A percentile compares a stretch with the other conserved stretches of the same genome.
These are phyloP conservation scores for Caracal caracal DNA, from an alignment of 2,113 vertebrate genomes.

Conservation along the genomic window DNA sequence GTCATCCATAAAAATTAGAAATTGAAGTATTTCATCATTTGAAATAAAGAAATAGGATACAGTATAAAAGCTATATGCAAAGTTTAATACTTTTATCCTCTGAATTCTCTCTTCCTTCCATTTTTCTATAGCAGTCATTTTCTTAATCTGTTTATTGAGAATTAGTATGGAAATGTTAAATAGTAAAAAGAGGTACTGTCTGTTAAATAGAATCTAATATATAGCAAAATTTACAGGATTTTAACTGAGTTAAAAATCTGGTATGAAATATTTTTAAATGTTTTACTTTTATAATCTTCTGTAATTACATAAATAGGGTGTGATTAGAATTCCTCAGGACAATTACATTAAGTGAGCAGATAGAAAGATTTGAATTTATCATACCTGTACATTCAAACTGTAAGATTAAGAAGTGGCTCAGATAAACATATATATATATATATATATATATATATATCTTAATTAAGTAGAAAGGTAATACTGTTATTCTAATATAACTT, in stretches of 20 bases:
- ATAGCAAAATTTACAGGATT: background rate
- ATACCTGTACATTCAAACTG: slow-evolving; percentile 39
- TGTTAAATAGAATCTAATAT: background rate
- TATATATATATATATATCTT: background rate
- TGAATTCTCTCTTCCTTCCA: background rate
- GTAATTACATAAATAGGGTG: background rate
- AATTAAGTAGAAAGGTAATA: background rate
- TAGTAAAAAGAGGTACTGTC: background rate
- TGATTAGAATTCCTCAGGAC: slow-evolving; percentile 3
- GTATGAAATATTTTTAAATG: slow-evolving; percentile 35
- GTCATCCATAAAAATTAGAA: slow-evolving; percentile 42
- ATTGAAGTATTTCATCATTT: slow-evolving; percentile 46
- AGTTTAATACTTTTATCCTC: background rate
- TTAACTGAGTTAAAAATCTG: background rate
- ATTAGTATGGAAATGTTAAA: slow-evolving; percentile 6
- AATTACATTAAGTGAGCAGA: slow-evolving; percentile 28
- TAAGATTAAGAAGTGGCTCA: background rate
- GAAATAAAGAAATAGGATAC: background rate
- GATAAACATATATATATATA: background rate
- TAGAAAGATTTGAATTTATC: background rate
- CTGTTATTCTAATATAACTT: background rate
- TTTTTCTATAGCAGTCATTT: slow-evolving; percentile 21
- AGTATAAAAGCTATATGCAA: background rate
- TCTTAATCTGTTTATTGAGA: background rate
- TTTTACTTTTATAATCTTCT: slow-evolving; percentile 33